Base-by-base conservation (phyloP, 2,113 vertebrate species). In the Dendrocopos noguchii region DNA sequence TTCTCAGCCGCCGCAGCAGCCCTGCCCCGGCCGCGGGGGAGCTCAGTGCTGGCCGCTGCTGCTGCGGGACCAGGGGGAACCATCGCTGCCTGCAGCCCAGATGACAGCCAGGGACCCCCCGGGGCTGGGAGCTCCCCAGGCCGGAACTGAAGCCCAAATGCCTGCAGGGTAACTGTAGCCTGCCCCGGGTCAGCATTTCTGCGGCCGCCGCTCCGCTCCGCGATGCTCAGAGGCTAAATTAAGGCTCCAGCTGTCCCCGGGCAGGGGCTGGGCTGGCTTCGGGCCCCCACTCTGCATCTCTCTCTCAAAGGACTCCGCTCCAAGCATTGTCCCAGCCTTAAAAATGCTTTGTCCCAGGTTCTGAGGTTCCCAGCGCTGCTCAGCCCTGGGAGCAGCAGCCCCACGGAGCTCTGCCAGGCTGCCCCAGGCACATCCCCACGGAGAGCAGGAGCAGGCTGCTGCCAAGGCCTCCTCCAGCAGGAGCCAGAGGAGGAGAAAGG, bases 161-260 rank as follows among this genome's bases (percentile, higher is more conserved):
- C 71, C 65, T 46, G 72, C 52, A 24, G 4, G 33, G 95, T 76
- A 95, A 93, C 92, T 6, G 33, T 36, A 93, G 22, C 95, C 94
- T 31, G 86, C 15, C 85, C 50, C 57, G 4, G 93, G 8, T 89
- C 96, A 96, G 94, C 90, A 72, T 79, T 80, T 60, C 27, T n/a
- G 71, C 47, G 5, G 74, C 77, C 21, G 1, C 7, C 7, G 10
- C 66, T 53, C 34, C 6, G 81, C 94, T 44, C 91, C 86, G 9
- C 16, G 2, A 34, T 74, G 91, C 78, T 60, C 81, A 15, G 31
- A 7, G 50, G 81, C 94, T 96, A 96, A 91, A 95, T 95, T 95
- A 97, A 97, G 96, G 22, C 56, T 27, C 72, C 95, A 96, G 95
- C 96, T 96, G 96, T 96, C 95, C 90, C 90, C 57, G 2, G 6